A percentile compares a stretch with the other conserved stretches of the same genome.
These are phyloP conservation scores for Cladorhizidae sp. DNA, from an alignment of 37 sponge, comb jelly and placozoan species.

Conservation along the genomic window DNA sequence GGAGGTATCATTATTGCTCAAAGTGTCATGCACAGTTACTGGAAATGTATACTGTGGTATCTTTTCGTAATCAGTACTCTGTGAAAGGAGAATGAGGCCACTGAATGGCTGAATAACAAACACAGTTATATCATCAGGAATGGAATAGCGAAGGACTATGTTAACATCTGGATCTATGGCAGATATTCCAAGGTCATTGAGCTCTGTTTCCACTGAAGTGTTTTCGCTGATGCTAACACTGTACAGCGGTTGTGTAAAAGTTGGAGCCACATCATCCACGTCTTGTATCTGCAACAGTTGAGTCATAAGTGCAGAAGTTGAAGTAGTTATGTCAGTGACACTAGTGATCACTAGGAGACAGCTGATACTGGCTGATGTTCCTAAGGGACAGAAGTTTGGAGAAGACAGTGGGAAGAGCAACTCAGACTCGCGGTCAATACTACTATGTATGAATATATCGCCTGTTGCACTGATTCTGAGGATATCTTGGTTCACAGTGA, in stretches of 20 bases:
- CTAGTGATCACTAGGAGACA: conserved; percentile 21
- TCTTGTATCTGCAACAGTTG: conserved; percentile 31
- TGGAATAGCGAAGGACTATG: conserved; percentile 32
- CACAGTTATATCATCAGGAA: conserved; percentile 19
- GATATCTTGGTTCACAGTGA: conserved; percentile 20
- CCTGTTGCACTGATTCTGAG: conserved; percentile 42
- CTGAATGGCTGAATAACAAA: conserved; percentile 22
- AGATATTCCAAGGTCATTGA: conserved; percentile 18
- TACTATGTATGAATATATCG: conserved; percentile 21
- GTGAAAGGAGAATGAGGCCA: conserved; percentile 33
- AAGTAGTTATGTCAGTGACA: conserved; percentile 23
- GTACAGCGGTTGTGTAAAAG: conserved; percentile 29
- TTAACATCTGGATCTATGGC: conserved; percentile 64
- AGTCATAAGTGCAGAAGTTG: background rate
- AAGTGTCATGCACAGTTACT: conserved; percentile 27
- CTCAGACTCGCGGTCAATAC: conserved; percentile 55
- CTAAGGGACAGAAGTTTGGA: conserved; percentile 22
- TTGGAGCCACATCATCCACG: conserved; percentile 64
- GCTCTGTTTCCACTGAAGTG: background rate
- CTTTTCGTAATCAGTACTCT: conserved; percentile 47
- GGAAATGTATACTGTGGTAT: conserved; percentile 29
- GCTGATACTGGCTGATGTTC: conserved; percentile 19
- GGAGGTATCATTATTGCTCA: conserved; percentile 15
- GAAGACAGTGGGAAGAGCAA: conserved; percentile 7
- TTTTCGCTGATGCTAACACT: conserved; percentile 38